Base-by-base conservation (phyloP, 2,113 vertebrate species). In the Pantherophis guttatus region DNA sequence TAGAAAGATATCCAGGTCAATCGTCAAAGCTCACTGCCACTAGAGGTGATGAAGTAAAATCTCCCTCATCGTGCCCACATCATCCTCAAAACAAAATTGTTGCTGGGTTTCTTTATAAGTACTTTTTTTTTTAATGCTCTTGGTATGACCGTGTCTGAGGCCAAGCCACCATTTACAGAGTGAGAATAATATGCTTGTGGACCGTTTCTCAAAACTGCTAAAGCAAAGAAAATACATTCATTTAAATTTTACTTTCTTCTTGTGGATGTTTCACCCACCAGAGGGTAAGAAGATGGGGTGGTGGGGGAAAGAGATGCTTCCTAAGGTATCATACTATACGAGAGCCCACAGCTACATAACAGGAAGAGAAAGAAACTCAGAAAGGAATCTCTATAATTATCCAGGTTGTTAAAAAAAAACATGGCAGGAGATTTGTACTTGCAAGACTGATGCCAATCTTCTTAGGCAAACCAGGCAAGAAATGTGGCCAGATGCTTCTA, bases 1-100 rank as follows among this genome's bases (percentile, higher is more conserved):
- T 26, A 94, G 62, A 7, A 0, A 11, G 92, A 29, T 93, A 96
- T 90, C 5, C 3, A 85, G 86, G 93, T 53, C 29, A 59, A 89
- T 33, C 33, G 59, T 10, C 24, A 88, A 90, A 95, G 91, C 75
- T 39, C 85, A 39, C 48, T 0, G 3, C 5, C 1, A 12, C 29
- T 52, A 48, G 15, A 53, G 96, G 21, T 29, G 92, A 24, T 10
- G 50, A 0, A 15, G 26, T 0, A 21, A 1, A 58, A n/a, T 33
- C 91, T 94, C 17, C 21, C 58, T 90, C 2, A 39, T 44, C 39
- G 39, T 44, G 39, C 39, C 39, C 39, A 44, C 39, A 44, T 13
- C 70, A 87, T 44, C 44, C 5, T 6, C 19, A 23, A 75, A 17
- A 93, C 58, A 93, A 94, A 94, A 92, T 88, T 1, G 48, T 87